phyloP scores from a whole-genome alignment of 2,113 vertebrate genomes.

The Callopanchax toddi region DNA sequence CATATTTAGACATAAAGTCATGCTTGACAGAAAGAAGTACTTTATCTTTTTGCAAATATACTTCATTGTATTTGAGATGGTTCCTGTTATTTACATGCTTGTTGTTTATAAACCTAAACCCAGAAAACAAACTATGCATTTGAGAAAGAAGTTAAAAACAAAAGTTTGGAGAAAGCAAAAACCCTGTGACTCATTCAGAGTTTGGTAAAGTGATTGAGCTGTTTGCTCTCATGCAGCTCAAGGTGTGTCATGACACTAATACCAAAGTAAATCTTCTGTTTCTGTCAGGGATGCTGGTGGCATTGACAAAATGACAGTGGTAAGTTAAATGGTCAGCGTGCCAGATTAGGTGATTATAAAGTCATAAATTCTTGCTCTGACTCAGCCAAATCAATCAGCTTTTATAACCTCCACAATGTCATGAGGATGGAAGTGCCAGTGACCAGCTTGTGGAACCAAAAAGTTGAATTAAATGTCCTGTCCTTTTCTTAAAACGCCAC shows the following conservation, averaged over 20 bases:
- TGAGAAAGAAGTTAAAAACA: no score
- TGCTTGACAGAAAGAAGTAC: background rate
- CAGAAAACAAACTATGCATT: no score
- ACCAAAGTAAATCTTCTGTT: background rate
- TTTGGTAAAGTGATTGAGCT: background rate
- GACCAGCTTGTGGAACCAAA: background rate
- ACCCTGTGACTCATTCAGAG: background rate
- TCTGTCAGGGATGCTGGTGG: background rate
- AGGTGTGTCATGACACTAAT: background rate
- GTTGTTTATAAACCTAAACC: no score
- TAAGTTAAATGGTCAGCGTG: background rate
- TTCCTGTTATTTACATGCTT: no score
- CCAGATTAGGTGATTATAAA: background rate
- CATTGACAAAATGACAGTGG: background rate
- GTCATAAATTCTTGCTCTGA: slow-evolving; percentile 1
- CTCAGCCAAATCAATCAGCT: background rate
- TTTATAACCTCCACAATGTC: background rate
- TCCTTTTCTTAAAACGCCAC: background rate
- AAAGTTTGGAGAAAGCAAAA: background rate
- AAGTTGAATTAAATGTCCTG: background rate
- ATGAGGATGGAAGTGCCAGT: no score
- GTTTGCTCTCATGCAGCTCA: background rate
- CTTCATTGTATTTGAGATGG: no score
- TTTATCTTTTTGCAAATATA: no score
- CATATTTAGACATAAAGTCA: background rate